Base-by-base conservation (phyloP, 2,113 vertebrate species). In the Poecile atricapillus region DNA sequence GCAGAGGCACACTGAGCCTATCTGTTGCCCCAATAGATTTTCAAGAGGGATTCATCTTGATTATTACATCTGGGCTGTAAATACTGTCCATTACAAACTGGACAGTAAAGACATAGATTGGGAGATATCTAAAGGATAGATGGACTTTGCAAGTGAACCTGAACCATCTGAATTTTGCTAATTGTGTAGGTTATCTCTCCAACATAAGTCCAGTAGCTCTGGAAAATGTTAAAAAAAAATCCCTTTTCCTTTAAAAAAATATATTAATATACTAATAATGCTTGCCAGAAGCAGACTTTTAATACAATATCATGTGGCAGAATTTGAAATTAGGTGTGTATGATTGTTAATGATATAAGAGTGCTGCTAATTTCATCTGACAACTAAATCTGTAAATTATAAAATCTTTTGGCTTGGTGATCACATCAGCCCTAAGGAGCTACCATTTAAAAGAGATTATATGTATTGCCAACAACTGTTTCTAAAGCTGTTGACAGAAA, bases 361-460 rank as follows among this genome's bases (percentile, higher is more conserved):
- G 78, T 80, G 44, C n/a, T 95, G 73, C 92, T 97, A 96, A 97
- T 94, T 95, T 91, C 60, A 87, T 97, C 94, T 97, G 93, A 95
- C 95, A 97, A 96, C 83, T 97, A 97, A 97, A 96, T 96, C 89
- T 97, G 80, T 97, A 97, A 97, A 97, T 97, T 97, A 85, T 78
- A 94, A 96, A 95, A 91, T 94, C 55, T 94, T 92, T 95, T 95
- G 93, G 68, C 82, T 97, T 97, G 90, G 89, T 93, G 81, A 93
- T 97, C 88, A 85, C 85, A 98, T 97, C 96, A 97, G 89, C 89
- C 93, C 97, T 94, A 95, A 97, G 94, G 93, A 97, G 43, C 56
- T 96, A 77, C 90, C 30, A 27, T 96, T 97, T 97, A 94, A 97
- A 97, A 94, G 83, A 96, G 60, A 97, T 97, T 97, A 96, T 92